phyloP scores from a whole-genome alignment of 1,140 invertebrate genomes.

The Anastatus disparis region DNA sequence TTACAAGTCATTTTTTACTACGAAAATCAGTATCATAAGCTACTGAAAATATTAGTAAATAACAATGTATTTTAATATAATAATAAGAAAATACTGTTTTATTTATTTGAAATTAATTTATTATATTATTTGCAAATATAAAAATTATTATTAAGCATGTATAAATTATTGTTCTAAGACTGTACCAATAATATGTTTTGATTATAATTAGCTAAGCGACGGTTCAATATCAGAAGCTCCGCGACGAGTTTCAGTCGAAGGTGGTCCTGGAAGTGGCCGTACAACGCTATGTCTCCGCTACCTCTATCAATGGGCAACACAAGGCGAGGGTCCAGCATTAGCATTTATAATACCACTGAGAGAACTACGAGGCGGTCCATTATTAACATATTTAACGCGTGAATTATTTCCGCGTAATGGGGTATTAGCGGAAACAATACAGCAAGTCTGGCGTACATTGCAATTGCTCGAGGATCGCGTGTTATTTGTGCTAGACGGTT shows the following conservation, averaged over 20 bases:
- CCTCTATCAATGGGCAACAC: slow-evolving; percentile 69
- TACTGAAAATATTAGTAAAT: no score
- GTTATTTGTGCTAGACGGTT: slow-evolving; percentile 69
- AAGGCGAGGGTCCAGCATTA: slow-evolving; percentile 62
- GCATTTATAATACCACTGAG: slow-evolving; percentile 68
- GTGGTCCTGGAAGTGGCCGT: slow-evolving; percentile 67
- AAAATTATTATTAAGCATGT: no score
- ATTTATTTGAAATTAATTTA: no score
- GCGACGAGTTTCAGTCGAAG: slow-evolving; percentile 65
- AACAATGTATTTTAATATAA: no score
- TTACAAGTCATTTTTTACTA: no score
- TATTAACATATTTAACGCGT: slow-evolving; percentile 64
- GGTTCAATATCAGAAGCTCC: slow-evolving; percentile 64
- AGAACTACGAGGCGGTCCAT: slow-evolving; percentile 63
- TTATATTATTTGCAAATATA: no score
- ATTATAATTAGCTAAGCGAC: slow-evolving; percentile 57
- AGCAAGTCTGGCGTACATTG: slow-evolving; percentile 62
- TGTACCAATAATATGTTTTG: no score
- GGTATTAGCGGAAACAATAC: slow-evolving; percentile 51
- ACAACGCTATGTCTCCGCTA: slow-evolving; percentile 67
- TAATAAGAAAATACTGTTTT: no score
- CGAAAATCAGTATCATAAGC: no score
- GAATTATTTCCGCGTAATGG: slow-evolving; percentile 64
- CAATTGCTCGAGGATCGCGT: slow-evolving; percentile 66
- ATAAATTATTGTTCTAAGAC: no score